Evolutionary conservation across 2,888 invertebrate genomes (phyloP), one percentile per base, ranked within the genome.

Genomic region (Parthenolecanium corni): DNA sequence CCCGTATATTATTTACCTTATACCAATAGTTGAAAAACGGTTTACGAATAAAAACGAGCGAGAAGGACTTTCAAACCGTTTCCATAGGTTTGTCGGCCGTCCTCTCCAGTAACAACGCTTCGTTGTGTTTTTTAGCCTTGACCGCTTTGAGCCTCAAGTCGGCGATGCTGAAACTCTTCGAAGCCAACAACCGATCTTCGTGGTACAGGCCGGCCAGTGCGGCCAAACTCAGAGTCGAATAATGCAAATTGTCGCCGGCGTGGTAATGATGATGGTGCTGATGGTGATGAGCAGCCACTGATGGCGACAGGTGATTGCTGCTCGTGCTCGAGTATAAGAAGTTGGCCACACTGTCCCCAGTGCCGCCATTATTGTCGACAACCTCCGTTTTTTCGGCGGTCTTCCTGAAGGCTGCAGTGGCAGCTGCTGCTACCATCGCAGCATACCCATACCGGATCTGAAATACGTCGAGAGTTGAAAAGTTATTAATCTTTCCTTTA

Each of bases 101-200:
- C 18, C 61, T 31, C 21, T 61, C 49, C 0, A 61, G 24, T 23
- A 49, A 23, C 18, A 61, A 51, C 21, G 92, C 89, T 69, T 93
- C 93, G 31, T 93, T 87, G 75, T 94, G 94, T 70, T 91, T 85
- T 72, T 89, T 85, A 20, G 95, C 94, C 75, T 95, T 95, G 67
- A 94, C 80, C 69, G 95, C 94, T 75, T 95, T 95, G 67, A 94
- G 80, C 69, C 95, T 79, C 63, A 95, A 79, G 76, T 95, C 95
- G 0, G 93, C 94, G 73, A 95, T 94, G 73, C 92, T 93, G 20
- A 91, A 92, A 70, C 89, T 87, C 74, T 89, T 87, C 70, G 86
- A 85, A 14, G 61, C 61, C 65, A 70, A 69, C 61, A 72, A 69
- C 65, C 72, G 67, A 68, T 72, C 70, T 68, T 72, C 71, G 64